Evolutionary conservation across 1,140 invertebrate genomes (phyloP).

Genomic region (Drosophila pseudoobscura): DNA sequence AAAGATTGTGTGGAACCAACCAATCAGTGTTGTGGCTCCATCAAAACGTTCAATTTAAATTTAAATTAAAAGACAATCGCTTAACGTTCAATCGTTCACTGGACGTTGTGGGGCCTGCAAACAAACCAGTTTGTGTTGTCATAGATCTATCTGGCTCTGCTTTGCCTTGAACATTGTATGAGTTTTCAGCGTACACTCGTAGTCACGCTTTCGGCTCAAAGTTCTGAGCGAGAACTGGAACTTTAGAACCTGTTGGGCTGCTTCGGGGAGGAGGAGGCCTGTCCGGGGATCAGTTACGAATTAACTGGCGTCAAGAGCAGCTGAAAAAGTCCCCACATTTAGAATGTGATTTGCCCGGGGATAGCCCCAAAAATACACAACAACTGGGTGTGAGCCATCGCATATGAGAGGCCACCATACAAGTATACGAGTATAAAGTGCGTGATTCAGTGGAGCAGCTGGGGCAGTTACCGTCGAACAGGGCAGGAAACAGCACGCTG

Average conservation of each 20-base stretch:
- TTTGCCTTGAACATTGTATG: conserved; percentile 33
- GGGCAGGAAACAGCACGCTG: no score
- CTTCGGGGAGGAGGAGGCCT: neutral
- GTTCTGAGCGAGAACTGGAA: conserved; percentile 32
- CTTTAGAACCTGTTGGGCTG: conserved; percentile 45
- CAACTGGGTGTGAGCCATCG: no score
- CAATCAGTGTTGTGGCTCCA: conserved; percentile 8
- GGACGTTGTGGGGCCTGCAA: neutral
- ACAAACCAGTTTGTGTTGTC: conserved; percentile 40
- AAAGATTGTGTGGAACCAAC: neutral
- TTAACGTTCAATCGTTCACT: conserved; percentile 11
- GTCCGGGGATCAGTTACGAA: conserved; percentile 17
- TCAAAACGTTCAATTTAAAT: conserved; percentile 24
- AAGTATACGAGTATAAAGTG: no score
- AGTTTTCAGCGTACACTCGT: conserved; percentile 7
- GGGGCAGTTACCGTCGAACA: no score
- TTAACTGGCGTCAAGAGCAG: no score
- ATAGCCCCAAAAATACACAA: no score
- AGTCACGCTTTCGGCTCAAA: conserved; percentile 22
- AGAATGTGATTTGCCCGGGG: no score
- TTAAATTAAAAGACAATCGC: conserved; percentile 11
- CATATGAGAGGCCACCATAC: no score
- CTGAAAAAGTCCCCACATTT: no score
- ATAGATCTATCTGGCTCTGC: conserved; percentile 19
- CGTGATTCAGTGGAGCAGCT: no score